Percentiles rank a stretch among this genome's conserved stretches.
These are phyloP conservation scores for Maniola hyperantus DNA, from an alignment of 2,888 invertebrate species.

Conservation along the genomic window DNA sequence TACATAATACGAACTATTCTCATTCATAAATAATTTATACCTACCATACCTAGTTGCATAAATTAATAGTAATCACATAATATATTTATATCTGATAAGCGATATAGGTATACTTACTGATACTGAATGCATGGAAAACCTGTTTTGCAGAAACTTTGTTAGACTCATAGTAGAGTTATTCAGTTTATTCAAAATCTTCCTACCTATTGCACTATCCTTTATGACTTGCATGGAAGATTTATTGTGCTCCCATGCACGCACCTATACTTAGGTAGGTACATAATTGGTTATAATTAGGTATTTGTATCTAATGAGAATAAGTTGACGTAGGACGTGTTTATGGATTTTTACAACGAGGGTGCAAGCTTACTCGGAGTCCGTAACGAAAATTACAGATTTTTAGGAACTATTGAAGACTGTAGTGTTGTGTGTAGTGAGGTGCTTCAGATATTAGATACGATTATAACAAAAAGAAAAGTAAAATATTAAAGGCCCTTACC, in stretches of 20 bases:
- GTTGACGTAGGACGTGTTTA: neutral
- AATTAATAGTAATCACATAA: conserved; percentile 27
- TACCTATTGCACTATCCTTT: neutral
- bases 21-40: conserved; percentile 30
- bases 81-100: conserved; percentile 21
- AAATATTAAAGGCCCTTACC: too few relatives aligned
- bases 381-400: too few relatives aligned
- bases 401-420: too few relatives aligned
- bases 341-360: neutral
- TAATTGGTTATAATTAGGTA: neutral
- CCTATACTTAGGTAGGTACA: too few relatives aligned
- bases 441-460: too few relatives aligned
- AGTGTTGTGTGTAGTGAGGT: too few relatives aligned
- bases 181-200: conserved; percentile 7
- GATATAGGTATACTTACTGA: conserved; percentile 8
- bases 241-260: neutral
- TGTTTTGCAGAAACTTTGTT: conserved; percentile 14
- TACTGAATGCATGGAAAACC: conserved; percentile 8
- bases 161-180: conserved; percentile 11
- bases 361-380: too few relatives aligned
- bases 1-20: neutral
- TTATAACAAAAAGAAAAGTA: too few relatives aligned
- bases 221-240: conserved; percentile 2
- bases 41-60: conserved; percentile 27
- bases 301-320: neutral